Evolutionary conservation across 2,797 vertebrate genomes (phyloP).

Genomic region (Epinephelus awoara): DNA sequence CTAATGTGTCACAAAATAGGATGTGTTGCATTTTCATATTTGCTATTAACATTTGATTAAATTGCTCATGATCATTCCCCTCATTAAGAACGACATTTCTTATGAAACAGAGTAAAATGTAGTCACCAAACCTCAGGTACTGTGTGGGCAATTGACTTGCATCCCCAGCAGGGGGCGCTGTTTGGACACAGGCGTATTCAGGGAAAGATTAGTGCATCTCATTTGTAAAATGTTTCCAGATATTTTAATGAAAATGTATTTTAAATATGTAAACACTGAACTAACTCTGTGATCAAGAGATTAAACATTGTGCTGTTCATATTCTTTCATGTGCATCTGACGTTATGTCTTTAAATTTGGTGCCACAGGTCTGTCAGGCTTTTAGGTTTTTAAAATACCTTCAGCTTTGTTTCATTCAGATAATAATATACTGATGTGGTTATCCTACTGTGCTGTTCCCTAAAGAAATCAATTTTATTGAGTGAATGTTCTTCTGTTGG

Average conservation of each 20-base stretch:
- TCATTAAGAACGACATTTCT: not conserved
- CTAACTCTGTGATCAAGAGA: constrained; percentile 19
- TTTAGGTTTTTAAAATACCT: no score
- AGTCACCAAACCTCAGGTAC: no score
- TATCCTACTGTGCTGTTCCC: no score
- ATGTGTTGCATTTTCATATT: not conserved
- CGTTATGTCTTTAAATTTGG: not conserved
- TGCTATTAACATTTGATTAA: not conserved
- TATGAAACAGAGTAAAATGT: not conserved
- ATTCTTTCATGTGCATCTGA: not conserved
- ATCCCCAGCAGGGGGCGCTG: constrained; percentile 59
- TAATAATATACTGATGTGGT: no score
- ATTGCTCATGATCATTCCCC: not conserved
- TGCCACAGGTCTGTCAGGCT: not conserved
- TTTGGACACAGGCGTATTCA: constrained; percentile 12
- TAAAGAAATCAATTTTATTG: no score
- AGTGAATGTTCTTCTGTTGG: no score
- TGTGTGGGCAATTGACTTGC: not conserved
- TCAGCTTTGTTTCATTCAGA: no score
- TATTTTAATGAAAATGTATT: not conserved
- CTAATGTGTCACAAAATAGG: not conserved
- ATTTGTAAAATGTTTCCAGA: constrained; percentile 1
- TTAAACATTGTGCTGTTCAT: constrained; percentile 21
- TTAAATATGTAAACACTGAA: not conserved
- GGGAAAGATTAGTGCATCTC: not conserved